Evolutionary conservation across 2,888 invertebrate genomes (phyloP), one percentile per base, ranked within the genome.

Genomic region (Amphipoea lucens): DNA sequence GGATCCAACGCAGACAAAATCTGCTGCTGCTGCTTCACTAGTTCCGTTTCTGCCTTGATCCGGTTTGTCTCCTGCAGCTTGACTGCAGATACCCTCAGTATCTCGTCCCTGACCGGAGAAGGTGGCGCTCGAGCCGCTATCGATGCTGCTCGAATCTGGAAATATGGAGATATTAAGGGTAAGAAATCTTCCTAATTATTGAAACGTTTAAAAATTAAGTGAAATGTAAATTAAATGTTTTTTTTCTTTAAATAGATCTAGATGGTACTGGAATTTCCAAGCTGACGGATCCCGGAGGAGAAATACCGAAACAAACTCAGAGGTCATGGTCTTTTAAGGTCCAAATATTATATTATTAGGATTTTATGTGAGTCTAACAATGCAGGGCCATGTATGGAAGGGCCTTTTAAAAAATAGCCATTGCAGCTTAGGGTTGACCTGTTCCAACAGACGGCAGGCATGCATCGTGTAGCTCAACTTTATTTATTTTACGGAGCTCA

Each of bases 21-120:
- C 86, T 97, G 95, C 80, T 97, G 97, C 86, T 97, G 97, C 76
- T 97, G 97, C 67, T 97, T 96, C 66, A 97, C 96, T 6, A 97
- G 90, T 40, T 97, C 97, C 0, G 97, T 97, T 88, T 97, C 97
- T 0, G 97, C 94, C 89, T 97, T 97, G 78, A 97, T 97, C 20
- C 97, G 95, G 73, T 97, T 95, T 23, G 96, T 97, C 91, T 97
- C 97, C 78, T 97, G 95, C 67, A 97, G 92, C 84, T 97, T 97
- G 23, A 97, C 97, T 0, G 96, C 95, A 0, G 97, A 96, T 4
- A 96, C 96, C 12, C 97, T 87, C 0, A 97, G 90, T 65, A 97
- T 91, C 81, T 97, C 97, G 69, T 97, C 97, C 67, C 96, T 90
- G 4, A 96, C 94, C 2, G 96, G 91, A 29, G 96, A 97, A 51